A percentile compares a stretch with the other conserved stretches of the same genome.
These are phyloP conservation scores for Pycnonotus jocosus DNA, from an alignment of 2,113 vertebrate genomes.

Conservation along the genomic window DNA sequence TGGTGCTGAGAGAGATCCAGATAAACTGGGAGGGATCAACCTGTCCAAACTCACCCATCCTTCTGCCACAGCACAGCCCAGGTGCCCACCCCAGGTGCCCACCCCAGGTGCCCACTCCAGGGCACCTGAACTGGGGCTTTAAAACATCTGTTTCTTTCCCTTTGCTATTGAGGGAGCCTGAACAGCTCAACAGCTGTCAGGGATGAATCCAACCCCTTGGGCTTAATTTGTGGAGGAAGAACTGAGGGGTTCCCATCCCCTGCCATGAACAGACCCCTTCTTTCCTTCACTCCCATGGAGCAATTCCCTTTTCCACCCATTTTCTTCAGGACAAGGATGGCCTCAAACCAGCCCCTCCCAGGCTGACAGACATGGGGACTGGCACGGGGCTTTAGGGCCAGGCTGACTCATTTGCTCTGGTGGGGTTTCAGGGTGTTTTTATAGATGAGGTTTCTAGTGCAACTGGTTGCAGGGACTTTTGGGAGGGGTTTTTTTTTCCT, in stretches of 20 bases:
- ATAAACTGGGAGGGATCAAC: neutral
- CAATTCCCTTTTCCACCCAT: neutral
- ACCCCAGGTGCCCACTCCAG: neutral
- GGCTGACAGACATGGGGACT: neutral
- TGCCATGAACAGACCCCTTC: neutral
- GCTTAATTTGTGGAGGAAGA: neutral
- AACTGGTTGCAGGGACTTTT: conserved; percentile 14
- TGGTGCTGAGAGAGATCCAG: neutral
- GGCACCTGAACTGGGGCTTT: neutral
- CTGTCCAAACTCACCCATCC: neutral
- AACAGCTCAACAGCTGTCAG: neutral
- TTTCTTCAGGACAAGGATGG: neutral
- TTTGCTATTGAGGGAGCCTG: neutral
- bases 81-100: neutral
- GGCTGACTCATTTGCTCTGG: neutral
- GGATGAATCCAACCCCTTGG: neutral
- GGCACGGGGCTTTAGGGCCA: rapidly evolving
- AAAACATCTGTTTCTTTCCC: rapidly evolving
- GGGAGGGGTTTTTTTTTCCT: neutral
- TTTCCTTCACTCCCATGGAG: rapidly evolving
- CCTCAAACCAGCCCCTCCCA: neutral
- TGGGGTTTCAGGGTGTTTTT: neutral
- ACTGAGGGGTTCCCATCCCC: neutral
- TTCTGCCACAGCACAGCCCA: neutral
- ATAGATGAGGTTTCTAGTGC: neutral